A percentile compares a stretch with the other conserved stretches of the same genome.
These are phyloP conservation scores for Pseudolycoriella hygida DNA, from an alignment of 2,888 invertebrate genomes.

Conservation along the genomic window DNA sequence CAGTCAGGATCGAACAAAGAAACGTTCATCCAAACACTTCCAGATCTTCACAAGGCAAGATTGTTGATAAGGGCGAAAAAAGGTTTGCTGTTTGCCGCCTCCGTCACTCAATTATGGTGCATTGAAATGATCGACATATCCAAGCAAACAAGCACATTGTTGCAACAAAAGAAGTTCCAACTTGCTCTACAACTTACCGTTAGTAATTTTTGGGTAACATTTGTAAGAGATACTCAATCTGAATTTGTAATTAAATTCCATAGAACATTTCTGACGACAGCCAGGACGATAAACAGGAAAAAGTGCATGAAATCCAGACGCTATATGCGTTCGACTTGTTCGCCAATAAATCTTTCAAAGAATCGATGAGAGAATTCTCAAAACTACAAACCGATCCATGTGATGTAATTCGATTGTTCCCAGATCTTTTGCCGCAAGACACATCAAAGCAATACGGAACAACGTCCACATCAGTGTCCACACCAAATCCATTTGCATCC, in stretches of 20 bases:
- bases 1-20: slow-evolving; percentile 42
- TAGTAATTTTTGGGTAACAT: too few species aligned
- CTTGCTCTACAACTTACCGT: slow-evolving; percentile 82
- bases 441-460: slow-evolving; percentile 21
- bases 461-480: slow-evolving; percentile 24
- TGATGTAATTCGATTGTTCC: slow-evolving; percentile 88
- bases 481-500: slow-evolving; percentile 17
- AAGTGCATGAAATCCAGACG: slow-evolving; percentile 75
- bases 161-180: slow-evolving; percentile 85
- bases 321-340: slow-evolving; percentile 84
- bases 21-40: slow-evolving; percentile 54
- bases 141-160: slow-evolving; percentile 65
- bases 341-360: slow-evolving; percentile 67
- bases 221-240: not conserved
- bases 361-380: slow-evolving; percentile 82
- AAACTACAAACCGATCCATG: slow-evolving; percentile 85
- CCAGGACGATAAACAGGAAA: slow-evolving; percentile 60
- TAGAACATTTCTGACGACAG: slow-evolving; percentile 71
- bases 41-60: slow-evolving; percentile 55
- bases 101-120: slow-evolving; percentile 77
- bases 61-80: slow-evolving; percentile 55
- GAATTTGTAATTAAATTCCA: slow-evolving; percentile 7
- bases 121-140: slow-evolving; percentile 63
- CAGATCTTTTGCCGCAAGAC: slow-evolving; percentile 43
- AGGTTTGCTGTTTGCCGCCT: slow-evolving; percentile 73